Evolutionary conservation across 2,888 invertebrate species (phyloP).

Genomic region (Tillus elongatus): DNA sequence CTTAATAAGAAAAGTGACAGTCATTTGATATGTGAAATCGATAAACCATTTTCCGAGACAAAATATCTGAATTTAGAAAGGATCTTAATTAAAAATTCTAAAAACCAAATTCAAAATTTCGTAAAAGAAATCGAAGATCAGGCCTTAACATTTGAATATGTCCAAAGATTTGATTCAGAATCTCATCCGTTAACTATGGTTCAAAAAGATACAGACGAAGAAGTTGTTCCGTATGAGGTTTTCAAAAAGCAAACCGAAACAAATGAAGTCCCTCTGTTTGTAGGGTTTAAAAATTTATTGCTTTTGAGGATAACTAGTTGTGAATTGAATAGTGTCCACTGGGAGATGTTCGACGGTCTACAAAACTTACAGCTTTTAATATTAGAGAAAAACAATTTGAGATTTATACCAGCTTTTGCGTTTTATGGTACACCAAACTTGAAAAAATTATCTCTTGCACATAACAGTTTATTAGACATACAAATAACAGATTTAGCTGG

Average conservation of each 20-base stretch:
- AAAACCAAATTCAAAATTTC: conserved; percentile 36
- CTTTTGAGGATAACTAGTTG: conserved; percentile 54
- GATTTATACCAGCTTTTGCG: conserved; percentile 57
- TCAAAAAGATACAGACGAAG: conserved; percentile 40
- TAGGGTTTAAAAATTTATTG: conserved; percentile 45
- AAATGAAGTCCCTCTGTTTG: conserved; percentile 41
- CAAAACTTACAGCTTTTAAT: conserved; percentile 51
- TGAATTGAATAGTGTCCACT: conserved; percentile 51
- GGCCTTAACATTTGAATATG: conserved; percentile 36
- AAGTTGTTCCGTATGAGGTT: conserved; percentile 55
- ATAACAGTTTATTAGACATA: conserved; percentile 54
- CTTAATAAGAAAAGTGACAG: conserved; percentile 28
- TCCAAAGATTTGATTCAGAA: conserved; percentile 32
- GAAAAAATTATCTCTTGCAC: conserved; percentile 54
- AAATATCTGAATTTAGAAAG: conserved; percentile 49
- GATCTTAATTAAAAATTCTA: conserved; percentile 33
- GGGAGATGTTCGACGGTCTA: conserved; percentile 62
- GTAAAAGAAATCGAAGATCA: conserved; percentile 39
- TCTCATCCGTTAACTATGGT: conserved; percentile 34
- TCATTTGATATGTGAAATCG: conserved; percentile 43
- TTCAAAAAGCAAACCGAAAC: conserved; percentile 49
- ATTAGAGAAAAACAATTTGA: conserved; percentile 54
- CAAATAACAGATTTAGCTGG: conserved; percentile 59
- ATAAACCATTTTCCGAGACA: conserved; percentile 41
- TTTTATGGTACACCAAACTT: conserved; percentile 59